Evolutionary conservation across 2,113 vertebrate genomes (phyloP).

Genomic region (Porphyrio hochstetteri): DNA sequence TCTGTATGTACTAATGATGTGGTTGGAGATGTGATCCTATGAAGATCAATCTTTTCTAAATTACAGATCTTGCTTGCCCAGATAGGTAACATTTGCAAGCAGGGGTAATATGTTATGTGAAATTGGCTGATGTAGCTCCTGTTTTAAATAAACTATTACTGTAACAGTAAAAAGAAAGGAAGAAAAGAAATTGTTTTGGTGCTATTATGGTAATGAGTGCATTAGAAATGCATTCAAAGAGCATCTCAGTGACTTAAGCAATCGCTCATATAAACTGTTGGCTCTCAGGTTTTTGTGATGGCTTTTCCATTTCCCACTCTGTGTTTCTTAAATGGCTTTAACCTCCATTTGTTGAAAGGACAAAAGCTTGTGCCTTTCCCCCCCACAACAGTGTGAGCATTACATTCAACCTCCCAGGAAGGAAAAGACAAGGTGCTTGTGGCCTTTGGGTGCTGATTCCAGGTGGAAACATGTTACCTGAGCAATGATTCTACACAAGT

Average conservation of each 20-base stretch:
- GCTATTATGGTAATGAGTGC: constrained; percentile 15
- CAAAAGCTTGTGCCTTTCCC: background rate
- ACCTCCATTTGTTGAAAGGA: background rate
- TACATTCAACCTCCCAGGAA: background rate
- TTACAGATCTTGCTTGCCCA: background rate
- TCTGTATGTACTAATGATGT: background rate
- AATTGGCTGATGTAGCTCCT: background rate
- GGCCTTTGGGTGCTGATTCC: background rate
- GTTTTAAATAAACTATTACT: constrained; percentile 12
- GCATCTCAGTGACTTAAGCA: background rate
- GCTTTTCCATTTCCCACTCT: background rate
- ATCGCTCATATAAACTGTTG: background rate
- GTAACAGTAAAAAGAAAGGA: background rate
- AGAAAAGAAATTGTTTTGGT: background rate
- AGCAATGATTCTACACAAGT: background rate
- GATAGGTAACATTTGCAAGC: background rate
- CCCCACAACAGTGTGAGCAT: background rate
- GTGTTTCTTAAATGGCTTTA: background rate
- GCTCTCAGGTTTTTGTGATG: background rate
- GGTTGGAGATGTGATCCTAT: background rate
- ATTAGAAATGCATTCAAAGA: constrained; percentile 32
- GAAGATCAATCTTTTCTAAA: constrained; percentile 9
- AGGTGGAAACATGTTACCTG: background rate
- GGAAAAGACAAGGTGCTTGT: background rate
- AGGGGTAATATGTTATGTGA: background rate